Evolutionary conservation across 2,888 invertebrate species (phyloP).

Genomic region (Cryptocephalus moraei): DNA sequence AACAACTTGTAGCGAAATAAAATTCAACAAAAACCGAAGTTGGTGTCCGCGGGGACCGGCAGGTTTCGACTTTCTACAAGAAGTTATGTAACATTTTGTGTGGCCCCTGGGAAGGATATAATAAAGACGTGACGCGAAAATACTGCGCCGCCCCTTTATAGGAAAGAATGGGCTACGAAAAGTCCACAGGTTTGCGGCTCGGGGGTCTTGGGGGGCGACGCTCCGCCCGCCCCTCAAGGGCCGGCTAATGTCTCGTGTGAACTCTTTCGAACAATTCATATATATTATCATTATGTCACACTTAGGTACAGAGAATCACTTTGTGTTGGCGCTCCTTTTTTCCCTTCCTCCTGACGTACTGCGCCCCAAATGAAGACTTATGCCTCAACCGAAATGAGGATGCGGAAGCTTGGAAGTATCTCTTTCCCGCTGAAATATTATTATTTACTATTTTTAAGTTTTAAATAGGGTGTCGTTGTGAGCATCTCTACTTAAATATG

Average conservation of each 20-base stretch:
- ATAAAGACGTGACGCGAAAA: constrained; percentile 41
- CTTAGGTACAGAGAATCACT: constrained; percentile 25
- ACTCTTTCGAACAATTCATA: constrained; percentile 27
- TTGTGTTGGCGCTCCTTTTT: constrained; percentile 7
- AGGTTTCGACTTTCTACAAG: constrained; percentile 38
- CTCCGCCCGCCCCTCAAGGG: constrained; percentile 24
- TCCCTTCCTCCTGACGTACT: constrained; percentile 2
- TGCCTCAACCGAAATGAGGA: too few species aligned
- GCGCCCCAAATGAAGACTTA: too few species aligned
- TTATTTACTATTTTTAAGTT: too few species aligned
- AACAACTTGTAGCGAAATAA: constrained; percentile 18
- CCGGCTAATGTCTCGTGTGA: constrained; percentile 26
- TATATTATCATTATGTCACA: constrained; percentile 32
- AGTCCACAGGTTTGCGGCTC: constrained; percentile 24
- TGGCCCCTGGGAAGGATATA: constrained; percentile 38
- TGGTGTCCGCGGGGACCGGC: constrained; percentile 25
- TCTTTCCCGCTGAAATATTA: too few species aligned
- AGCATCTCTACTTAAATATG: too few species aligned
- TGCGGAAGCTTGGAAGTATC: too few species aligned
- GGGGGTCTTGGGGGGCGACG: constrained; percentile 2
- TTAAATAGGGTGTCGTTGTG: too few species aligned
- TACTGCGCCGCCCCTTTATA: constrained; percentile 34
- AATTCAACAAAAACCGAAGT: constrained; percentile 31
- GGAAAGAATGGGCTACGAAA: constrained; percentile 31
- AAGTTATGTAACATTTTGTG: constrained; percentile 42